These are phyloP conservation scores for Dioctria linearis DNA, from an alignment of 2,888 invertebrate species.

Conservation along the genomic window DNA sequence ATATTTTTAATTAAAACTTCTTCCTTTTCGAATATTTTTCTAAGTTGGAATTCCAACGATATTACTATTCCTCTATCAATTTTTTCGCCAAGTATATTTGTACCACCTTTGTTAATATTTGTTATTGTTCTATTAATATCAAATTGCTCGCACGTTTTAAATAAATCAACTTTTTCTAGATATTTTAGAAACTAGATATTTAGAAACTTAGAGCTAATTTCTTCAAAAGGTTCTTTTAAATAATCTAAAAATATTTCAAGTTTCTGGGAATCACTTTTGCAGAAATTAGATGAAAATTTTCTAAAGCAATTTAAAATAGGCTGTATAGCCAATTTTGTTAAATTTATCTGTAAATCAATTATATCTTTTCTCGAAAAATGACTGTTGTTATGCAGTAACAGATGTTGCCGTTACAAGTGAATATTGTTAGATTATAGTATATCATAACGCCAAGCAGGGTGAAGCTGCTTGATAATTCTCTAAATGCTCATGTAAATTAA, in stretches of 20 bases:
- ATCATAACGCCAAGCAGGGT: too few species aligned
- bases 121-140: slow-evolving; percentile 8
- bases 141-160: not conserved
- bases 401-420: too few species aligned
- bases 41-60: slow-evolving; percentile 57
- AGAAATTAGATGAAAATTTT: not conserved
- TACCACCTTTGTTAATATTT: slow-evolving; percentile 17
- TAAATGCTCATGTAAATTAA: not conserved
- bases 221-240: not conserved
- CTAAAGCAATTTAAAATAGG: too few species aligned
- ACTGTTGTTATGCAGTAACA: too few species aligned
- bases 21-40: slow-evolving; percentile 56
- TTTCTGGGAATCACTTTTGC: not conserved
- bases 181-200: slow-evolving; percentile 14
- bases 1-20: slow-evolving; percentile 37
- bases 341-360: too few species aligned
- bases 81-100: slow-evolving; percentile 53
- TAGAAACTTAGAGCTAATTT: not conserved
- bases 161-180: slow-evolving; percentile 21
- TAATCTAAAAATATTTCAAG: not conserved
- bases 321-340: too few species aligned
- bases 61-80: slow-evolving; percentile 55
- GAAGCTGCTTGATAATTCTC: not conserved
- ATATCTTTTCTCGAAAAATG: too few species aligned
- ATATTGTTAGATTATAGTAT: too few species aligned